Percentiles rank a stretch among this genome's conserved stretches.
These are phyloP conservation scores for Cremastinae sp. DNA, from an alignment of 2,888 invertebrate species.

Conservation along the genomic window DNA sequence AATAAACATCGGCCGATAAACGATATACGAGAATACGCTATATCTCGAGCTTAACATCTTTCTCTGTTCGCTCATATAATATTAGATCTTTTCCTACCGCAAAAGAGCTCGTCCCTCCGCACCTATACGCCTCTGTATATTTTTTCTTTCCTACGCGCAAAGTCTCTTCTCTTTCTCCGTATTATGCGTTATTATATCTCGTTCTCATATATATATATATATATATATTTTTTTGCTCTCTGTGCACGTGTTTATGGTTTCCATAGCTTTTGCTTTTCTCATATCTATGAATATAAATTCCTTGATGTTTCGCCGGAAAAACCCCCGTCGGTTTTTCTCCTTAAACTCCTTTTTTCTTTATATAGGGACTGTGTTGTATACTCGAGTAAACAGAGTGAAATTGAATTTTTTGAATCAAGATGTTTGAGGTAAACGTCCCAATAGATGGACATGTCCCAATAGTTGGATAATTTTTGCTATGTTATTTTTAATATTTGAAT, in stretches of 20 bases:
- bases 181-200: constrained; percentile 7
- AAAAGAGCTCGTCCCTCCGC: too few species aligned
- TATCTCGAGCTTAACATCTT: constrained; percentile 59
- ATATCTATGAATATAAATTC: constrained; percentile 75
- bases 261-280: constrained; percentile 58
- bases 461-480: too few species aligned
- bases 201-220: constrained; percentile 6
- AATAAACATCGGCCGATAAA: constrained; percentile 78
- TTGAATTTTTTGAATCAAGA: too few species aligned
- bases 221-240: neutral
- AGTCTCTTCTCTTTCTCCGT: constrained; percentile 36
- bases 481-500: too few species aligned
- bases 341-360: constrained; percentile 21
- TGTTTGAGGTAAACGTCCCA: too few species aligned
- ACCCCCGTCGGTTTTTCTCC: constrained; percentile 22
- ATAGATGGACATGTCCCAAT: too few species aligned
- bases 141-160: constrained; percentile 10
- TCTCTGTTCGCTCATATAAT: constrained; percentile 31
- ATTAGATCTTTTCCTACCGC: constrained; percentile 30
- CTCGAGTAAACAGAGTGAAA: too few species aligned
- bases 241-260: constrained; percentile 37
- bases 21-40: constrained; percentile 72
- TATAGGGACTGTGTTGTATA: too few species aligned
- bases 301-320: constrained; percentile 63
- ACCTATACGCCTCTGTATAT: neutral